Conservation (phyloP, 2,113 vertebrate genomes). For the Atractosteus spatula region DNA sequence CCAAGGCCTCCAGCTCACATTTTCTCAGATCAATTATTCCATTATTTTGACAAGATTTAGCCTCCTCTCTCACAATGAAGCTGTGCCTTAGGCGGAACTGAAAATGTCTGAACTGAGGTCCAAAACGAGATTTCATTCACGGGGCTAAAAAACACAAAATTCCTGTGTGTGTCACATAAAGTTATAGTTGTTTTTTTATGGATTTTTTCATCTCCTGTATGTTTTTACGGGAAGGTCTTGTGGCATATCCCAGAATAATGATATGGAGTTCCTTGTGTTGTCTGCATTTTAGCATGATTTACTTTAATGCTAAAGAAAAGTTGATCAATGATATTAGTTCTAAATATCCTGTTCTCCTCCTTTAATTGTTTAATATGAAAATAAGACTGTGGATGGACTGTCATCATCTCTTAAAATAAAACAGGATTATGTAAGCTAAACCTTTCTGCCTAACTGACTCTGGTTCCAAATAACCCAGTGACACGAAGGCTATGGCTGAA, state of each 20-base stretch:
- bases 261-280: no score
- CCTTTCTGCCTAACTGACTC: slow-evolving; percentile 47
- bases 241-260: no score
- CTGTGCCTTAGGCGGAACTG: background rate
- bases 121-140: background rate
- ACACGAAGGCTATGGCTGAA: slow-evolving; percentile 49
- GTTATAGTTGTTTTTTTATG: background rate
- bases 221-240: no score
- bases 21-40: slow-evolving; percentile 14
- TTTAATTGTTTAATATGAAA: no score
- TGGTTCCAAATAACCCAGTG: slow-evolving; percentile 57
- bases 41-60: slow-evolving; percentile 9
- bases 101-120: background rate
- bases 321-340: background rate
- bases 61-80: background rate
- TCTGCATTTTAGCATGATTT: background rate
- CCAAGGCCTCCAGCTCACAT: background rate
- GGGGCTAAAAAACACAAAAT: slow-evolving; percentile 9
- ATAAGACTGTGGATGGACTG: no score
- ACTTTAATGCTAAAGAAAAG: background rate
- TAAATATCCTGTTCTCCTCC: no score
- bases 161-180: background rate
- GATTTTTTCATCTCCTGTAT: no score
- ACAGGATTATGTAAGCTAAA: background rate
- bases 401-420: background rate